phyloP scores from a whole-genome alignment of 2,888 invertebrate species.

The Chironomus riparius region DNA sequence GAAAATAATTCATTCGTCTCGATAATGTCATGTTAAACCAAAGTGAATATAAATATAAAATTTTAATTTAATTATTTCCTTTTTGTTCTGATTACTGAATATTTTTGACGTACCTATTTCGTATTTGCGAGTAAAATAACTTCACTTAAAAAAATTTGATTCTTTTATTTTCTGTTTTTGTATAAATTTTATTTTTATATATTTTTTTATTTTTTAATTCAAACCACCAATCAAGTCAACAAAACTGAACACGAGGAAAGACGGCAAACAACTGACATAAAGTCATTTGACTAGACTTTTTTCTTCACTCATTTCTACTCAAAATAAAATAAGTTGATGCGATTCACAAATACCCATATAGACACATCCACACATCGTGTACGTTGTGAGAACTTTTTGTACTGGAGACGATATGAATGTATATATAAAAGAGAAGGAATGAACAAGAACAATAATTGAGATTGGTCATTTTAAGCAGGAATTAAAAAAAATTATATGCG shows the following conservation, averaged over 20 bases:
- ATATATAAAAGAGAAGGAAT: neutral
- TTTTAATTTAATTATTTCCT: neutral
- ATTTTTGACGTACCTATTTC: too few species aligned
- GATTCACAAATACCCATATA: neutral
- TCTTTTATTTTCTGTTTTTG: neutral
- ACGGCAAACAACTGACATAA: slow-evolving; percentile 2
- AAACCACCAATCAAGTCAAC: neutral
- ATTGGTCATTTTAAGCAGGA: slow-evolving; percentile 1
- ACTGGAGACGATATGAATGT: neutral
- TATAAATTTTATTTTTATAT: neutral
- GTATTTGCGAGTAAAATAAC: too few species aligned
- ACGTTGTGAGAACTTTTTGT: neutral
- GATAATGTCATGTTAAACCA: neutral
- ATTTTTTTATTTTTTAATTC: neutral
- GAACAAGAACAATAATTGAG: neutral
- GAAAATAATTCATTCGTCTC: neutral
- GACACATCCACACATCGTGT: neutral
- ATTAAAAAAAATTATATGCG: neutral
- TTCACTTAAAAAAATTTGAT: neutral
- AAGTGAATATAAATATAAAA: neutral
- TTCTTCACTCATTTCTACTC: neutral
- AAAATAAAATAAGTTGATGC: neutral
- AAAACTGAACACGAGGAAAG: neutral
- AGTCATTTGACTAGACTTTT: neutral
- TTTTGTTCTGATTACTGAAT: neutral